phyloP scores from a whole-genome alignment of 1,140 invertebrate genomes.

The Drosophila fuyamai region DNA sequence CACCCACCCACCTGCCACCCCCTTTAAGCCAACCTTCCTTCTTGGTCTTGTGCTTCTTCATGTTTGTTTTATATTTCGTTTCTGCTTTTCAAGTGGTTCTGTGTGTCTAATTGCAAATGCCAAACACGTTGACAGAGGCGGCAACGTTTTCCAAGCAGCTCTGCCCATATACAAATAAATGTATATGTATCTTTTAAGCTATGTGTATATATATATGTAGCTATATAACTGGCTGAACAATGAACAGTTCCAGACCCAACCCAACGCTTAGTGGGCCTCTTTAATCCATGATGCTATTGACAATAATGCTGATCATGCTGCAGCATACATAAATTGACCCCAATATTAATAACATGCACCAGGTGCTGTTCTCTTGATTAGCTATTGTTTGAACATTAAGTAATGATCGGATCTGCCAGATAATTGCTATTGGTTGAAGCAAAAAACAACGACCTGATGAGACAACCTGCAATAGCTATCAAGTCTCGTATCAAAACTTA shows the following conservation, averaged over 20 bases:
- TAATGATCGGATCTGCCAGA: constrained; percentile 8
- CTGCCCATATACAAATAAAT: constrained; percentile 53
- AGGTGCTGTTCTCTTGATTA: constrained; percentile 35
- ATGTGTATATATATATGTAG: not conserved
- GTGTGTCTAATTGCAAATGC: constrained; percentile 72
- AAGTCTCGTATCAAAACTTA: constrained; percentile 2
- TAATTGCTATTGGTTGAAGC: not conserved
- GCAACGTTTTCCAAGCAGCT: constrained; percentile 58
- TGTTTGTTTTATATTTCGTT: constrained; percentile 19
- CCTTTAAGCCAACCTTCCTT: constrained; percentile 22
- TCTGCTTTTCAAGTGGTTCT: constrained; percentile 17
- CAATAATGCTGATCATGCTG: constrained; percentile 13
- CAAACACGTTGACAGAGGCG: constrained; percentile 62
- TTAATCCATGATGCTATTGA: constrained; percentile 2
- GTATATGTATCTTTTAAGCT: not conserved
- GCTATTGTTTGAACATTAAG: constrained; percentile 24
- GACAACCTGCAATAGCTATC: too few species aligned
- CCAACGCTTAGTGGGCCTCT: not conserved
- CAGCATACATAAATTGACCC: constrained; percentile 24
- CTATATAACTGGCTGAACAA: constrained; percentile 24
- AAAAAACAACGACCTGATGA: not conserved
- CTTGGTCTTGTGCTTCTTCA: constrained; percentile 36
- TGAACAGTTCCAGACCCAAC: constrained; percentile 24
- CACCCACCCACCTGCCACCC: constrained; percentile 8
- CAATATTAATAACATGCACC: constrained; percentile 40